Evolutionary conservation across 2,797 vertebrate species (phyloP).

Genomic region (Mus spretus): DNA sequence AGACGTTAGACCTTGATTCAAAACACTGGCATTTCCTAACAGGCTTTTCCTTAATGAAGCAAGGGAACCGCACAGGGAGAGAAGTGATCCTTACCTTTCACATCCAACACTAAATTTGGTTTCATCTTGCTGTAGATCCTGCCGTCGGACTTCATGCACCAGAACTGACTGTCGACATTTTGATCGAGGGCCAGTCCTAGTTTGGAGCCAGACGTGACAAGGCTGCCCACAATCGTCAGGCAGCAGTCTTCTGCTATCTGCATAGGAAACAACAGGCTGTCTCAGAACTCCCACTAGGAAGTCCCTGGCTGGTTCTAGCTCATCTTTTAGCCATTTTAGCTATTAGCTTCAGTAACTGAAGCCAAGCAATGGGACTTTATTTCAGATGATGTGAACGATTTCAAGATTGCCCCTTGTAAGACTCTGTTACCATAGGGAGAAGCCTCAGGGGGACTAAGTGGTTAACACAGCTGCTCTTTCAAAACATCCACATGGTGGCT

Average conservation of each 20-base stretch:
- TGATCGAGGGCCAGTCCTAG: slow-evolving; percentile 92
- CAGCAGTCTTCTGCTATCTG: slow-evolving; percentile 96
- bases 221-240: slow-evolving; percentile 93
- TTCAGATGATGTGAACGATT: background rate
- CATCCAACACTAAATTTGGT: slow-evolving; percentile 95
- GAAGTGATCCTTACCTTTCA: slow-evolving; percentile 94
- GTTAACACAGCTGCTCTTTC: background rate
- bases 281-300: background rate
- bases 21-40: background rate
- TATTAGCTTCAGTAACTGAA: background rate
- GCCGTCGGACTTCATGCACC: slow-evolving; percentile 94
- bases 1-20: background rate
- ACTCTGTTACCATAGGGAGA: background rate
- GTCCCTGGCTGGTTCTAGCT: background rate
- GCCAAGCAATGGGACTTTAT: background rate
- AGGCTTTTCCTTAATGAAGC: background rate
- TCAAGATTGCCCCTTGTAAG: background rate
- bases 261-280: background rate
- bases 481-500: background rate
- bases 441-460: background rate
- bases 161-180: slow-evolving; percentile 93
- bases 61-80: background rate
- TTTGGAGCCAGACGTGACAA: slow-evolving; percentile 94
- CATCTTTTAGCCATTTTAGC: background rate
- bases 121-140: slow-evolving; percentile 93